Conservation (phyloP, 2,797 vertebrate genomes). For the Gymnothorax javanicus region DNA sequence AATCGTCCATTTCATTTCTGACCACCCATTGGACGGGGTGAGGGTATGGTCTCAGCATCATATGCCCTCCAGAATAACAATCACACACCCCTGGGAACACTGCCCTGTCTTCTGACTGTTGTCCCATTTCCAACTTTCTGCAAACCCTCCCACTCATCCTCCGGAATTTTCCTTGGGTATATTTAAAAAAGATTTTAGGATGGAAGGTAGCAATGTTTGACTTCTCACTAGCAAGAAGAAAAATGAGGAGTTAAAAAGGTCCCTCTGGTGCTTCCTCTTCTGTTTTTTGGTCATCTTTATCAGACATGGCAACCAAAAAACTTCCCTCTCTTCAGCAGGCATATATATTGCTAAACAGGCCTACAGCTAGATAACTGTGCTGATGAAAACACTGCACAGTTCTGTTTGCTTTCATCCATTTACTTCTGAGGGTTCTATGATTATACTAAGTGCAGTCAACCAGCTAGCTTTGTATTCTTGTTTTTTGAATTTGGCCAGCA, state of each 20-base stretch:
- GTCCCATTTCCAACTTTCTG: slow-evolving; percentile 48
- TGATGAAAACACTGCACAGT: no score
- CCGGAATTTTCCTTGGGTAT: no score
- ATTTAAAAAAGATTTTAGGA: no score
- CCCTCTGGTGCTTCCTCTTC: slow-evolving; percentile 27
- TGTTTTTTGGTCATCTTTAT: slow-evolving; percentile 31
- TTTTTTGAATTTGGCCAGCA: no score
- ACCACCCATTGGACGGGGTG: slow-evolving; percentile 68
- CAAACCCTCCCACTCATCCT: no score
- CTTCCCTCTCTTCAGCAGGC: slow-evolving; percentile 36
- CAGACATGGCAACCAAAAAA: background rate
- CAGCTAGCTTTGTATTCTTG: no score
- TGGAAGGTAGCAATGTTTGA: background rate
- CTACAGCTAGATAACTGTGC: no score
- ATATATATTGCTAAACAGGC: no score
- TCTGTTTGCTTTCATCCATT: no score
- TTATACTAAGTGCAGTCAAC: no score
- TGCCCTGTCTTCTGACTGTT: slow-evolving; percentile 36
- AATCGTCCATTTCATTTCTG: slow-evolving; percentile 48
- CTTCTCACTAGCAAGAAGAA: background rate
- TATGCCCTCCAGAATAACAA: slow-evolving; percentile 73
- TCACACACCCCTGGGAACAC: slow-evolving; percentile 61
- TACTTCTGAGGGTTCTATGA: no score
- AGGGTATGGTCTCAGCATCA: slow-evolving; percentile 58
- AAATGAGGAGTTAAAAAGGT: slow-evolving; percentile 47